Conservation (phyloP, 2,797 vertebrate genomes). For the Sebastes baramenuke region DNA sequence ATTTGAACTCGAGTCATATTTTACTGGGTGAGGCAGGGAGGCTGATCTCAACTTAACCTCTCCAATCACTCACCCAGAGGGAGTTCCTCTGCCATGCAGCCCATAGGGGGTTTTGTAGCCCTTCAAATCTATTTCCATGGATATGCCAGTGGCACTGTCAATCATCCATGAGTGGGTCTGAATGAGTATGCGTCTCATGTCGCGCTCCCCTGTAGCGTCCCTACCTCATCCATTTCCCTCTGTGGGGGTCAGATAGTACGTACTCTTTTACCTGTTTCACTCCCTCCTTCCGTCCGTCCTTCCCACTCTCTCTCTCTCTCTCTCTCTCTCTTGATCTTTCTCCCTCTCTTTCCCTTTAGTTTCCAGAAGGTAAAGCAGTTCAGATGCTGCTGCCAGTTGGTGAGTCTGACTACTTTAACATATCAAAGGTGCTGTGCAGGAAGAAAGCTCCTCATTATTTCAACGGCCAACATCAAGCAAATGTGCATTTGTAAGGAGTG, state of each 20-base stretch:
- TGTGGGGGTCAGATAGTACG: slow-evolving; percentile 1
- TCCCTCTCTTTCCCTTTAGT: slow-evolving; percentile 21
- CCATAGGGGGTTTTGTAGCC: slow-evolving; percentile 17
- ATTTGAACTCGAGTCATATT: slow-evolving; percentile 36
- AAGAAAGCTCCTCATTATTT: slow-evolving; percentile 73
- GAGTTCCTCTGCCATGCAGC: slow-evolving; percentile 27
- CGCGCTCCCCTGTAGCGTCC: neutral
- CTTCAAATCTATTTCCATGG: slow-evolving; percentile 22
- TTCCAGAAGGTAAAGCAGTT: slow-evolving; percentile 59
- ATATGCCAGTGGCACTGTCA: slow-evolving; percentile 45
- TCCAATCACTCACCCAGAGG: slow-evolving; percentile 47
- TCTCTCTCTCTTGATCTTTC: slow-evolving; percentile 8
- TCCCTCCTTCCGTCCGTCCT: neutral
- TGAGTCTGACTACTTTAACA: slow-evolving; percentile 71
- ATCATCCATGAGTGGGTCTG: slow-evolving; percentile 43
- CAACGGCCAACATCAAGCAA: slow-evolving; percentile 63
- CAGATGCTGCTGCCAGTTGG: slow-evolving; percentile 65
- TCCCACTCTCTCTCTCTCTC: neutral
- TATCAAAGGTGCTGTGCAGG: slow-evolving; percentile 73
- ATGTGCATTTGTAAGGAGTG: slow-evolving; percentile 19
- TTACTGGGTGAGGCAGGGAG: slow-evolving; percentile 28
- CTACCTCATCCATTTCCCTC: slow-evolving; percentile 23
- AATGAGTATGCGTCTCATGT: slow-evolving; percentile 24
- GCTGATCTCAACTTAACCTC: slow-evolving; percentile 36
- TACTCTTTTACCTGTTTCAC: slow-evolving; percentile 17